Percentiles rank a stretch among this genome's conserved stretches.
phyloP scores from a whole-genome alignment of 2,797 vertebrate genomes.

The Oreochromis mossambicus region DNA sequence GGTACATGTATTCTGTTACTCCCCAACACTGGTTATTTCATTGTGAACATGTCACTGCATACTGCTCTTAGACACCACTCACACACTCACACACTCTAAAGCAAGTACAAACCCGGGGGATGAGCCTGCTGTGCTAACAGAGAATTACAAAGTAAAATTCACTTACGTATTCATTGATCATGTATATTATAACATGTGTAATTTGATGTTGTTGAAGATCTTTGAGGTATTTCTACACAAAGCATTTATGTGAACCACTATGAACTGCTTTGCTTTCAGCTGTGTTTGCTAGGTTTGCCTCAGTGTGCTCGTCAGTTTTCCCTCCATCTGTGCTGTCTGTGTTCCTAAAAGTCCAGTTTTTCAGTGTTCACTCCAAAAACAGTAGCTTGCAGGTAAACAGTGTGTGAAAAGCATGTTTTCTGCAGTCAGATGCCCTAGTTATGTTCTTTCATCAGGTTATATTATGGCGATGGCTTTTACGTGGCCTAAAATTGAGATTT shows the following conservation, averaged over 20 bases:
- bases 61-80: background rate
- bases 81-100: background rate
- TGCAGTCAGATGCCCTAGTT: background rate
- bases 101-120: background rate
- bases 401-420: background rate
- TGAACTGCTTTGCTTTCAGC: background rate
- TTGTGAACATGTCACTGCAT: background rate
- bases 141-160: background rate
- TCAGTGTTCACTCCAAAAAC: background rate
- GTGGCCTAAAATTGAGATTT: background rate
- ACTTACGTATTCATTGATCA: background rate
- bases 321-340: background rate
- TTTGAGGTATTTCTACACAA: background rate
- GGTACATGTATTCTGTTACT: rapidly evolving
- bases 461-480: background rate
- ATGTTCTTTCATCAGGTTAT: background rate
- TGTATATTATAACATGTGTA: background rate
- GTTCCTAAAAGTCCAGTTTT: background rate
- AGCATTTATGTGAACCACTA: background rate
- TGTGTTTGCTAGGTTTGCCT: background rate
- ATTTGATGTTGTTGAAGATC: background rate
- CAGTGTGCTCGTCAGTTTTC: background rate
- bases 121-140: background rate
- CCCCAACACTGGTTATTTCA: background rate
- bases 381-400: background rate